Conservation (phyloP, 2,888 invertebrate species). For the Alloscopus bannaensis region DNA sequence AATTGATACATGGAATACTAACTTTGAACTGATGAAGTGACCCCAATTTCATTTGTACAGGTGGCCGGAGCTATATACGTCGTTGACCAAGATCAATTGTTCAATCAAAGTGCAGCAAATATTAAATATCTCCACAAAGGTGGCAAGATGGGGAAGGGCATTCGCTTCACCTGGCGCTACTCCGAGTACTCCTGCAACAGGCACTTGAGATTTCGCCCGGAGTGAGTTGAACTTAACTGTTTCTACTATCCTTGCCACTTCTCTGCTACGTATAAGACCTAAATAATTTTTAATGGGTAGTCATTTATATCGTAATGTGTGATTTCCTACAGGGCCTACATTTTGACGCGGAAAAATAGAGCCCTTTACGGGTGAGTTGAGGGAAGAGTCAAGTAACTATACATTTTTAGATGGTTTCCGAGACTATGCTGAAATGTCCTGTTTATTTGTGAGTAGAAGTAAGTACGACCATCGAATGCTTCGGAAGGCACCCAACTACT, state of each 20-base stretch:
- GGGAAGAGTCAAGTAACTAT: no score
- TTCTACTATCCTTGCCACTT: no score
- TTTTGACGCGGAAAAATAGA: no score
- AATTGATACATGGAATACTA: background rate
- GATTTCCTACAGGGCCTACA: no score
- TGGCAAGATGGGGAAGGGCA: background rate
- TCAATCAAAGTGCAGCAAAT: background rate
- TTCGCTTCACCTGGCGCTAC: conserved; percentile 13
- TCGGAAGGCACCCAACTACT: conserved; percentile 2
- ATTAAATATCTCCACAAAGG: background rate
- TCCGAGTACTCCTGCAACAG: conserved; percentile 26
- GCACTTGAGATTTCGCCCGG: conserved; percentile 3
- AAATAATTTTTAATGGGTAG: no score
- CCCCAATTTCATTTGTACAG: background rate
- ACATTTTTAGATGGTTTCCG: no score
- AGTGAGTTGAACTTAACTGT: background rate
- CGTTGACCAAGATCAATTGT: background rate
- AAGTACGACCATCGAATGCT: background rate
- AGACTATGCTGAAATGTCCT: no score
- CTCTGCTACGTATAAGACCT: no score
- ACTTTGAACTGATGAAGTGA: background rate
- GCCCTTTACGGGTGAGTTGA: no score
- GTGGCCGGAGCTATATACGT: background rate
- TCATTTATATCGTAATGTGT: no score
- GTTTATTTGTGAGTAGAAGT: no score